Percentiles rank a stretch among this genome's conserved stretches.
These are phyloP conservation scores for Laothoe populi DNA, from an alignment of 2,888 invertebrate genomes.

Conservation along the genomic window DNA sequence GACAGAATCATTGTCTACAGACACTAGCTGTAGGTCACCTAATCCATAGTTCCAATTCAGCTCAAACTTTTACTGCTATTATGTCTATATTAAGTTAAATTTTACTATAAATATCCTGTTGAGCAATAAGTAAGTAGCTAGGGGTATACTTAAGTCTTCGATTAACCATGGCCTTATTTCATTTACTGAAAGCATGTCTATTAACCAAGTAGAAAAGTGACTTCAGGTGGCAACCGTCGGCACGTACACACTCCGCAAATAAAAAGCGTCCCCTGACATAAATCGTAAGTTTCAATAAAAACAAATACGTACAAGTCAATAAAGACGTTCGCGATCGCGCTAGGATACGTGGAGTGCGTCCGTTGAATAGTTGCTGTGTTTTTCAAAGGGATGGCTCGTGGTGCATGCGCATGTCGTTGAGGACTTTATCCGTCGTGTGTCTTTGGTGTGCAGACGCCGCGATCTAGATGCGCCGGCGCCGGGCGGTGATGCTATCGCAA, in stretches of 20 bases:
- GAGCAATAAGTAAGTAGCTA: too few species aligned
- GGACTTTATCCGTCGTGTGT: conserved; percentile 79
- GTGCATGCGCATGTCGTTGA: conserved; percentile 66
- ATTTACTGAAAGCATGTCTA: neutral
- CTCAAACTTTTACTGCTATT: too few species aligned
- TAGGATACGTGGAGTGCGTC: conserved; percentile 67
- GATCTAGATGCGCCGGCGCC: conserved; percentile 79
- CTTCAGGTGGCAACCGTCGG: neutral
- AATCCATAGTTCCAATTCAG: too few species aligned
- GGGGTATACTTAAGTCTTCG: neutral
- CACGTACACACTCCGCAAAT: conserved; percentile 25
- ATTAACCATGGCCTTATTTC: neutral
- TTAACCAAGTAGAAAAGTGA: neutral
- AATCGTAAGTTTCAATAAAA: conserved; percentile 39
- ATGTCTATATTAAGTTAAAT: too few species aligned
- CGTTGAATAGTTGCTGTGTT: conserved; percentile 51
- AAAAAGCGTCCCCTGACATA: conserved; percentile 33
- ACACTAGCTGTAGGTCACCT: too few species aligned
- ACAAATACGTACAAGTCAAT: conserved; percentile 45
- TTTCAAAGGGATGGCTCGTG: conserved; percentile 75
- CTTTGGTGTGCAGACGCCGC: conserved; percentile 73
- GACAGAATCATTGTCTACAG: too few species aligned
- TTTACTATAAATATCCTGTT: too few species aligned
- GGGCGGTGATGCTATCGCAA: conserved; percentile 74
- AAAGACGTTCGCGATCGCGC: conserved; percentile 52